A percentile compares a stretch with the other conserved stretches of the same genome.
phyloP scores from a whole-genome alignment of 92 coral and sea anemone genomes.

The Bergia puertoricense region DNA sequence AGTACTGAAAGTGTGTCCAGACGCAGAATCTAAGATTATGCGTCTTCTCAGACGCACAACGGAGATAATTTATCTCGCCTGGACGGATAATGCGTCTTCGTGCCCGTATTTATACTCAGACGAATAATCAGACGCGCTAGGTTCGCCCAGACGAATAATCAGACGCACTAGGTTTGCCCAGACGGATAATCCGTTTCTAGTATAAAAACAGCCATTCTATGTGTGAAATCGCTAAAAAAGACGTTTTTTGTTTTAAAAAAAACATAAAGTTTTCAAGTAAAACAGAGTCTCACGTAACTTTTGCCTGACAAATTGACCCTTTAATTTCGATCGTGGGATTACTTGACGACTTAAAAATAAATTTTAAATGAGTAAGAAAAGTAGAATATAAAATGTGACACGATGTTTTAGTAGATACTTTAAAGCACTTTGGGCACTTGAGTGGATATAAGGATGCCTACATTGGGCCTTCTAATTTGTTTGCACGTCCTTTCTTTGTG shows the following conservation, averaged over 20 bases:
- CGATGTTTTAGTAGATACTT: neutral
- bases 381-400: neutral
- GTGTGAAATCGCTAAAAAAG: neutral
- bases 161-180: no score
- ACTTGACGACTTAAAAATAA: neutral
- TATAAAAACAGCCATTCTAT: neutral
- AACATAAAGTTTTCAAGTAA: neutral
- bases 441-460: neutral
- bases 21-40: no score
- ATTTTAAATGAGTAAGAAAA: neutral
- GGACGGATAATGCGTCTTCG: no score
- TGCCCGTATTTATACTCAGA: no score
- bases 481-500: no score
- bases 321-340: neutral
- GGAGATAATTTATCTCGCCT: no score
- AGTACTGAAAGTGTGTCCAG: no score
- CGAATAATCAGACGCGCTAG: no score
- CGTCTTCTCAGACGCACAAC: no score
- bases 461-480: neutral
- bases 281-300: conserved; percentile 14
- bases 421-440: neutral
- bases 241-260: neutral
- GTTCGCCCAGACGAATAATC: no score
- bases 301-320: conserved; percentile 42
- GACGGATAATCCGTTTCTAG: no score